Percentiles rank a stretch among this genome's conserved stretches.
Evolutionary conservation across 2,888 invertebrate genomes (phyloP).

Genomic region (Dasypogon diadema): DNA sequence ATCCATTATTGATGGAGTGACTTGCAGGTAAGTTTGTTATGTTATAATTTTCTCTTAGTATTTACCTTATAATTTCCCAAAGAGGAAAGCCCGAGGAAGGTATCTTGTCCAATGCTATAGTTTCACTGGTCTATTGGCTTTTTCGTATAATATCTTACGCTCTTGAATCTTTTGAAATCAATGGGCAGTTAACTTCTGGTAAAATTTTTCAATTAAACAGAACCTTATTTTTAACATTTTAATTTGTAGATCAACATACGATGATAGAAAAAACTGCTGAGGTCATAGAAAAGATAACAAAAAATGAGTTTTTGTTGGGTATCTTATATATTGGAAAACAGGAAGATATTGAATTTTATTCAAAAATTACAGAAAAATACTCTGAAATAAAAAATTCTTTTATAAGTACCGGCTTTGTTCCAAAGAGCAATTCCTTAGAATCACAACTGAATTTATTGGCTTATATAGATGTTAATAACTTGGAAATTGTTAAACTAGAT

Average conservation of each 20-base stretch:
- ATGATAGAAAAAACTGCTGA: slow-evolving; percentile 78
- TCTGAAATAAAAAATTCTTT: slow-evolving; percentile 64
- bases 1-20: slow-evolving; percentile 74
- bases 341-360: slow-evolving; percentile 79
- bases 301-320: slow-evolving; percentile 81
- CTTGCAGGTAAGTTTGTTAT: slow-evolving; percentile 64
- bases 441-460: slow-evolving; percentile 64
- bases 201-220: neutral
- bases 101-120: slow-evolving; percentile 83
- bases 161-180: slow-evolving; percentile 63
- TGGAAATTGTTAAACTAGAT: slow-evolving; percentile 69
- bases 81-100: slow-evolving; percentile 90
- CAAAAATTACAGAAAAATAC: slow-evolving; percentile 80
- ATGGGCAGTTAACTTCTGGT: slow-evolving; percentile 60
- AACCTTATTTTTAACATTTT: neutral
- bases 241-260: slow-evolving; percentile 68
- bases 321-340: slow-evolving; percentile 87
- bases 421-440: slow-evolving; percentile 60
- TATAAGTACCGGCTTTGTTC: slow-evolving; percentile 35
- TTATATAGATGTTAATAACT: slow-evolving; percentile 64
- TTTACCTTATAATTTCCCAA: slow-evolving; percentile 59
- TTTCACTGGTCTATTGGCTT: slow-evolving; percentile 85
- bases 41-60: neutral
- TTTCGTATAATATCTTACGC: slow-evolving; percentile 76
- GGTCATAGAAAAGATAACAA: slow-evolving; percentile 77